Evolutionary conservation across 2,888 invertebrate species (phyloP).

Genomic region (Phortica okadai): DNA sequence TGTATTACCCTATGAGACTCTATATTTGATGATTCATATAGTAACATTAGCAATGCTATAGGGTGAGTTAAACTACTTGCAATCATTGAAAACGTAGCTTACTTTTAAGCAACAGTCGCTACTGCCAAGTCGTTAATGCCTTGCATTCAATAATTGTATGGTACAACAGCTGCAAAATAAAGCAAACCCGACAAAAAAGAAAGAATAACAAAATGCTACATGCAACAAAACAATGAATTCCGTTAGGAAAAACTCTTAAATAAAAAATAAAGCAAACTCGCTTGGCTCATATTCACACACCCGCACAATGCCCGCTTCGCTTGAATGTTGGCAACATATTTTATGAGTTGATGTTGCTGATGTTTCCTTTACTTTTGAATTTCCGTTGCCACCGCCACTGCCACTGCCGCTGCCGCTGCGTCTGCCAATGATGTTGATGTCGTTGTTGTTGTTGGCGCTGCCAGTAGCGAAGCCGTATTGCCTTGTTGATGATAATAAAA

Average conservation of each 20-base stretch:
- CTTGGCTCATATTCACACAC: background rate
- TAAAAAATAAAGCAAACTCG: slow-evolving; percentile 30
- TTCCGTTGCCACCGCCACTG: slow-evolving; percentile 26
- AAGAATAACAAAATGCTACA: background rate
- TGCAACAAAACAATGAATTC: slow-evolving; percentile 29
- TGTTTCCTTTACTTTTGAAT: slow-evolving; percentile 22
- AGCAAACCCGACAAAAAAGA: slow-evolving; percentile 15
- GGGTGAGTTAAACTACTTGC: no score
- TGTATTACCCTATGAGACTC: no score
- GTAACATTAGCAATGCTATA: no score
- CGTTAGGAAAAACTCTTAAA: slow-evolving; percentile 32
- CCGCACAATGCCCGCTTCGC: background rate
- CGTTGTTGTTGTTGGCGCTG: slow-evolving; percentile 43
- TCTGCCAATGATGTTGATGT: slow-evolving; percentile 36
- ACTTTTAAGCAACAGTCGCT: background rate
- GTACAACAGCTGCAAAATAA: slow-evolving; percentile 29
- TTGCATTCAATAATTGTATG: background rate
- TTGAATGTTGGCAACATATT: slow-evolving; percentile 61
- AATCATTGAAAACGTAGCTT: background rate
- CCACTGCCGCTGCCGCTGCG: background rate
- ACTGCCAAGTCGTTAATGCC: background rate
- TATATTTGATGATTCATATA: no score
- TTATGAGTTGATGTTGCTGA: slow-evolving; percentile 62
- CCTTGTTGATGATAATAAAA: slow-evolving; percentile 69
- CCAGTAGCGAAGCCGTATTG: slow-evolving; percentile 8